A percentile compares a stretch with the other conserved stretches of the same genome.
phyloP scores from a whole-genome alignment of 1,140 invertebrate genomes.

The Triops longicaudatus region DNA sequence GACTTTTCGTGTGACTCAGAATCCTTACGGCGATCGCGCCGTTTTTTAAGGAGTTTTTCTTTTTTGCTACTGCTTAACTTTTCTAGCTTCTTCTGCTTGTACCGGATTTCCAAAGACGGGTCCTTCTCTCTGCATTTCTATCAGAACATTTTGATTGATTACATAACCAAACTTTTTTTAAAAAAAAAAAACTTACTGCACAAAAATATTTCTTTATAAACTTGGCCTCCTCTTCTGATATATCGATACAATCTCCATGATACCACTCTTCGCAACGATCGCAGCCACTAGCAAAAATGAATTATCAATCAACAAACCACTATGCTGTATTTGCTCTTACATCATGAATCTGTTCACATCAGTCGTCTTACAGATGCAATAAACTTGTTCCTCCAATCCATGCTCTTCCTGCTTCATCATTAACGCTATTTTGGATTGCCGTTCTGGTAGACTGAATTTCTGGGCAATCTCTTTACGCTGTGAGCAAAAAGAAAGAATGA shows the following conservation, averaged over 20 bases:
- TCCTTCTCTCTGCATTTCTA: constrained; percentile 71
- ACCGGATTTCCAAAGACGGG: constrained; percentile 67
- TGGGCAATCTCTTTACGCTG: constrained; percentile 83
- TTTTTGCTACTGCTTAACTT: constrained; percentile 33
- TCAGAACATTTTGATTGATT: no score
- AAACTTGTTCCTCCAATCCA: constrained; percentile 55
- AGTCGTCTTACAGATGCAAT: constrained; percentile 88
- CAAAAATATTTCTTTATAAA: constrained; percentile 91
- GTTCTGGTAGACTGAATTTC: constrained; percentile 77
- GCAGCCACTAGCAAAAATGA: constrained; percentile 62
- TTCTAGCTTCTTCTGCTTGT: constrained; percentile 52
- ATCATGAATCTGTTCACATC: constrained; percentile 95
- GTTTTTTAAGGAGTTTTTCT: constrained; percentile 32
- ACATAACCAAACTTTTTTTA: no score
- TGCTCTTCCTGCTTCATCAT: constrained; percentile 69
- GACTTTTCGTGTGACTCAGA: background rate
- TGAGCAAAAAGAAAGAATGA: constrained; percentile 30
- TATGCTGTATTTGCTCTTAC: constrained; percentile 46
- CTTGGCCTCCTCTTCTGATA: constrained; percentile 85
- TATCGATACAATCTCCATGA: constrained; percentile 93
- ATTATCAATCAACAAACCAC: constrained; percentile 29
- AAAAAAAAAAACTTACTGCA: constrained; percentile 41
- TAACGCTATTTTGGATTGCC: constrained; percentile 83
- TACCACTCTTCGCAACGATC: constrained; percentile 98
- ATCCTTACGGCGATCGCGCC: constrained; percentile 41